Evolutionary conservation across 2,113 vertebrate genomes (phyloP).

Genomic region (Corythoichthys intestinalis): DNA sequence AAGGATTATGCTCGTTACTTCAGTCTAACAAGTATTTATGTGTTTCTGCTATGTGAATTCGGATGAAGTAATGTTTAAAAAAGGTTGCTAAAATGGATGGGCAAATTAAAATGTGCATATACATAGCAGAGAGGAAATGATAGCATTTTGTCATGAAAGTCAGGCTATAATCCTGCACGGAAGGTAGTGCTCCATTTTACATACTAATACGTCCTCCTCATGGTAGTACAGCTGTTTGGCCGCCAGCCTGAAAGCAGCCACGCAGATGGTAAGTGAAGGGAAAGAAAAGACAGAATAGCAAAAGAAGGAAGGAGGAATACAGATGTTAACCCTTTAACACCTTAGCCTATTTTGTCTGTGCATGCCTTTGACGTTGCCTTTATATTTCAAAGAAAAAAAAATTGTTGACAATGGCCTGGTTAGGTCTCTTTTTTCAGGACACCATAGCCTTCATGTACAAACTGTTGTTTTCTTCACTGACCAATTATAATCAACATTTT

Average conservation of each 20-base stretch:
- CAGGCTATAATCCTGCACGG: slow-evolving; percentile 22
- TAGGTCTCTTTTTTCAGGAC: too few relatives aligned
- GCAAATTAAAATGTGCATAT: not conserved
- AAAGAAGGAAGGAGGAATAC: not conserved
- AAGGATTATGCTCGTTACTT: not conserved
- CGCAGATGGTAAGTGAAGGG: slow-evolving; percentile 28
- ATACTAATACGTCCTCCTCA: slow-evolving; percentile 16
- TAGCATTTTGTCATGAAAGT: slow-evolving; percentile 14
- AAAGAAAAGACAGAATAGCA: not conserved
- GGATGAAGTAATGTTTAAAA: not conserved
- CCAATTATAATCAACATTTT: too few relatives aligned
- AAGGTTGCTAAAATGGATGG: not conserved
- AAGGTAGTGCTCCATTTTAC: slow-evolving; percentile 28
- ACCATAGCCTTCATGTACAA: too few relatives aligned
- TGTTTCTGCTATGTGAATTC: not conserved
- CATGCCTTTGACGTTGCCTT: too few relatives aligned
- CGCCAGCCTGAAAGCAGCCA: slow-evolving; percentile 21
- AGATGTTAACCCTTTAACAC: not conserved
- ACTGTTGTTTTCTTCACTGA: too few relatives aligned
- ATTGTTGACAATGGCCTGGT: too few relatives aligned
- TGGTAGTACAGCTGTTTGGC: slow-evolving; percentile 39
- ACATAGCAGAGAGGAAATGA: slow-evolving; percentile 10
- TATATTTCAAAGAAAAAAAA: too few relatives aligned
- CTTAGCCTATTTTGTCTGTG: too few relatives aligned
- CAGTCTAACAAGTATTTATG: not conserved